These are phyloP conservation scores for Trissolcus brochymenae DNA, from an alignment of 2,888 invertebrate species.

Conservation along the genomic window DNA sequence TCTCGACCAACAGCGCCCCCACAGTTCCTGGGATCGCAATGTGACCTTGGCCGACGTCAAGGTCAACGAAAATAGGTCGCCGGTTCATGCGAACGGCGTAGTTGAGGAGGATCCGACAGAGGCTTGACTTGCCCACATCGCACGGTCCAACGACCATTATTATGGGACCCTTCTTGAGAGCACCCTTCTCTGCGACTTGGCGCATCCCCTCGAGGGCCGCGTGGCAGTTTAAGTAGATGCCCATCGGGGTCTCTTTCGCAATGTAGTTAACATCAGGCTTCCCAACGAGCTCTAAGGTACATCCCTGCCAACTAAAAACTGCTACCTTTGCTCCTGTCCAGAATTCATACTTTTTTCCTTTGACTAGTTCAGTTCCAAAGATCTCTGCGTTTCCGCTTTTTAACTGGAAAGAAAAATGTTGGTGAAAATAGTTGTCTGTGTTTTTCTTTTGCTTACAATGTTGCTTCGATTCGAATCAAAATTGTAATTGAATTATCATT, in stretches of 20 bases:
- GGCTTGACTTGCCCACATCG: conserved; percentile 97
- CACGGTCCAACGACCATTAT: conserved; percentile 95
- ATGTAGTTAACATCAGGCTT: conserved; percentile 95
- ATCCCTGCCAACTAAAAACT: conserved; percentile 97
- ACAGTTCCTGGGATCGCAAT: conserved; percentile 95
- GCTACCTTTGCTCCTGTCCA: conserved; percentile 94
- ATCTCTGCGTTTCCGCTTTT: conserved; percentile 95
- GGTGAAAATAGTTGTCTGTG: too few relatives aligned
- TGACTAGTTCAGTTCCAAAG: conserved; percentile 96
- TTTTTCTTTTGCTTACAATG: not conserved
- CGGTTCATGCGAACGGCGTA: conserved; percentile 94
- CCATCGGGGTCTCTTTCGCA: conserved; percentile 98
- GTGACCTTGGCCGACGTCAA: conserved; percentile 96
- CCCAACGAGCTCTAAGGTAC: conserved; percentile 89
- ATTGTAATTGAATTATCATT: not conserved
- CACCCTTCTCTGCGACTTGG: conserved; percentile 85
- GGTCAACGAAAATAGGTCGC: conserved; percentile 93
- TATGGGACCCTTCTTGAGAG: conserved; percentile 86
- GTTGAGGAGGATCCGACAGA: conserved; percentile 92
- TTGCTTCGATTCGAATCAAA: too few relatives aligned
- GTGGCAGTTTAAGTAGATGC: conserved; percentile 96
- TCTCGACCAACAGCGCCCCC: conserved; percentile 92
- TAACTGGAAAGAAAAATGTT: conserved; percentile 77
- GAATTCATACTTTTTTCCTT: conserved; percentile 94
- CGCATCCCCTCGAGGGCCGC: conserved; percentile 95